A percentile compares a stretch with the other conserved stretches of the same genome.
These are phyloP conservation scores for Dynastes tityus DNA, from an alignment of 2,888 invertebrate genomes.

Conservation along the genomic window DNA sequence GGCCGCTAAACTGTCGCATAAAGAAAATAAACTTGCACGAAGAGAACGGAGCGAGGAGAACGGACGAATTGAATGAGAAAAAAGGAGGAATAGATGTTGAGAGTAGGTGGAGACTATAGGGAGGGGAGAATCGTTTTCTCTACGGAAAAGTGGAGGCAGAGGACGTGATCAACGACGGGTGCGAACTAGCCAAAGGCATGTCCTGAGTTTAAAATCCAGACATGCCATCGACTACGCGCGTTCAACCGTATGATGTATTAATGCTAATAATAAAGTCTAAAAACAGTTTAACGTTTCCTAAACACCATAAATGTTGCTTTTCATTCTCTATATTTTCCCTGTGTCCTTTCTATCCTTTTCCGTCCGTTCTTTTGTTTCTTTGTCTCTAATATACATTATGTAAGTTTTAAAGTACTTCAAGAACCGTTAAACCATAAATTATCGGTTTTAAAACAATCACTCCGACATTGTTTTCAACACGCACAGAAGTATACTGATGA, in stretches of 20 bases:
- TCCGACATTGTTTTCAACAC: no score
- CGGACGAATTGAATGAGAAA: slow-evolving; percentile 49
- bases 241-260: slow-evolving; percentile 48
- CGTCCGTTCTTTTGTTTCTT: not conserved
- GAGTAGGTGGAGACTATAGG: slow-evolving; percentile 14
- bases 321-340: not conserved
- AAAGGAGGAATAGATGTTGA: slow-evolving; percentile 9
- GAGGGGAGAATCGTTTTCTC: slow-evolving; percentile 30
- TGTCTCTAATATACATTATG: not conserved
- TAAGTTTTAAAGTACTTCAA: not conserved
- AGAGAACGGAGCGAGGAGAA: slow-evolving; percentile 2
- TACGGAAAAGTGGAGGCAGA: slow-evolving; percentile 35
- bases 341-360: slow-evolving; percentile 26
- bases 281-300: slow-evolving; percentile 42
- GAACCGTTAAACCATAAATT: no score
- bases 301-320: slow-evolving; percentile 43
- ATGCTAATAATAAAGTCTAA: slow-evolving; percentile 50
- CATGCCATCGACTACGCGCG: slow-evolving; percentile 45
- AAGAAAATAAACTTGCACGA: slow-evolving; percentile 63
- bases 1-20: slow-evolving; percentile 62
- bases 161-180: slow-evolving; percentile 41
- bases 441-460: no score
- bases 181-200: slow-evolving; percentile 43
- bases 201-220: slow-evolving; percentile 37
- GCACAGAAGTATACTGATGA: no score